Percentiles rank a stretch among this genome's conserved stretches.
phyloP scores from a whole-genome alignment of 2,797 vertebrate genomes.

The Pagetopsis macropterus region DNA sequence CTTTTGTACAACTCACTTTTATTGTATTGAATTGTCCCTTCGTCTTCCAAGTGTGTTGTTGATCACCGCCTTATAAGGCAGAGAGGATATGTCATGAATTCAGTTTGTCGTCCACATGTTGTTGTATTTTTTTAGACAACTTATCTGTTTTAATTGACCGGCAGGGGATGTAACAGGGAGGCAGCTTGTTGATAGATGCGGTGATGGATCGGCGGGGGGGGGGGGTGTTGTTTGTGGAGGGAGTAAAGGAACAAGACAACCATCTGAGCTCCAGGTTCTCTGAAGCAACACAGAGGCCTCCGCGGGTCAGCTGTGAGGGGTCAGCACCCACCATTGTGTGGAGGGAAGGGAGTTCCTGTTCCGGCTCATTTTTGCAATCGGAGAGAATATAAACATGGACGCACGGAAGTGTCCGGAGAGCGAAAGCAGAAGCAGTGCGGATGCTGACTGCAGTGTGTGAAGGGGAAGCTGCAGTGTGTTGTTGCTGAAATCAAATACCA shows the following conservation, averaged over 20 bases:
- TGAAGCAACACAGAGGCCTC: slow-evolving; percentile 62
- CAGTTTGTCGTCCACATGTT: not conserved
- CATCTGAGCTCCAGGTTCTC: slow-evolving; percentile 34
- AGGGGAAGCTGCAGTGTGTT: slow-evolving; percentile 26
- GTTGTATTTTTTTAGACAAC: not conserved
- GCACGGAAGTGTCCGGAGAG: slow-evolving; percentile 57
- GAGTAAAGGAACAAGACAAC: slow-evolving; percentile 39
- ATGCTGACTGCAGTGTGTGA: slow-evolving; percentile 30
- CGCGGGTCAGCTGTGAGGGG: slow-evolving; percentile 70
- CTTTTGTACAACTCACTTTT: not conserved
- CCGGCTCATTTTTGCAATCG: slow-evolving; percentile 60
- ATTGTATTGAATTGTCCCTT: not conserved
- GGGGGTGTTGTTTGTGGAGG: not conserved
- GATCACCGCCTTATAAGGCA: not conserved
- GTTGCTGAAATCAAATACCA: slow-evolving; percentile 49
- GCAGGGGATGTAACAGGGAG: slow-evolving; percentile 4
- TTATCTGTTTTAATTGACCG: not conserved
- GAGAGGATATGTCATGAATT: not conserved
- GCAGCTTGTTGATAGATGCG: slow-evolving; percentile 19
- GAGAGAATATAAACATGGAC: slow-evolving; percentile 72
- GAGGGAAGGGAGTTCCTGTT: slow-evolving; percentile 70
- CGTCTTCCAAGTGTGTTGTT: slow-evolving; percentile 4
- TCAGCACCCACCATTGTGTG: slow-evolving; percentile 72
- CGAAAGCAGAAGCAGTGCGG: slow-evolving; percentile 44
- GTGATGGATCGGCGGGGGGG: not conserved